Evolutionary conservation across 2,888 invertebrate species (phyloP), one percentile per base, ranked within the genome.

Genomic region (Xestia rhomboidea): DNA sequence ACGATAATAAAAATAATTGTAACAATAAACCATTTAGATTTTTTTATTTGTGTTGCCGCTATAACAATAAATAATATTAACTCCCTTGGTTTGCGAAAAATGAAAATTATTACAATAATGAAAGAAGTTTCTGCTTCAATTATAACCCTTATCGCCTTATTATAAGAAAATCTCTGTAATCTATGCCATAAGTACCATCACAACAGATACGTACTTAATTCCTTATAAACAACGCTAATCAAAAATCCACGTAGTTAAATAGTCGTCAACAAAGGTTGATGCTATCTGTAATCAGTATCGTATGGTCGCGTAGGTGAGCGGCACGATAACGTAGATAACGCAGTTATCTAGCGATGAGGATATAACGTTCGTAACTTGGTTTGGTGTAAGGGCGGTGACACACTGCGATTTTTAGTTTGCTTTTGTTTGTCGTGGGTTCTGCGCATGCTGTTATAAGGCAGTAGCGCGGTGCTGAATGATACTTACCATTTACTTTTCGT

Each of bases 281-380:
- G 41, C 21, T 77, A 79, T 80, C 83, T 34, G 15, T 64, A 69
- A 82, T 77, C 49, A 44, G 44, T 41, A 41, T 67, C 44, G 54
- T 83, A 68, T 13, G 44, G 21, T 49, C 67, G 60, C 63, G 70
- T 85, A 77, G 77, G 73, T 73, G 54, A 68, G 64, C 57, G 46
- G 41, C 69, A 38, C 54, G 84, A 71, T 73, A 86, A 66, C 57
- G 54, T 34, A 62, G 68, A 83, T 80, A 85, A 78, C 70, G 49
- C 62, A 57, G 38, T 79, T 88, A 88, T 87, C 88, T 72, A 60
- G 46, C 77, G 76, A 84, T 84, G 79, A 77, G 71, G 75, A 88
- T 82, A 82, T 79, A 64, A 77, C 73, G 57, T 68, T 73, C 72
- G 78, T 77, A 82, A 86, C 71, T 75, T 79, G 86, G 87, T 88